Base-by-base conservation (phyloP, 2,113 vertebrate genomes). In the Oenanthe oenanthe region DNA sequence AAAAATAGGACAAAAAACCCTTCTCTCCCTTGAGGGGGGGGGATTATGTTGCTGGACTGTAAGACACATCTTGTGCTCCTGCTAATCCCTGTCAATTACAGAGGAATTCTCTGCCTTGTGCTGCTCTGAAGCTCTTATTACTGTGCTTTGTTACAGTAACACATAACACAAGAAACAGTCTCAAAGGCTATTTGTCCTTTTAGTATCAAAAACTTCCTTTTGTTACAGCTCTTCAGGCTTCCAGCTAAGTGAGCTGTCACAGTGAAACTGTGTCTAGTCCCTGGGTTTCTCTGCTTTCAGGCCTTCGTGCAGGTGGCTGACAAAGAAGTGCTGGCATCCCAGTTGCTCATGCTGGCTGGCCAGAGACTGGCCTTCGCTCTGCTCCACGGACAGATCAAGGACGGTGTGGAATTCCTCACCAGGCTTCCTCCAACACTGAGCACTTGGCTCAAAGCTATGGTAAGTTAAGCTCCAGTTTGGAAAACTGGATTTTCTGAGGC, bases 401-500 rank as follows among this genome's bases (percentile, higher is more conserved):
- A 99, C 7, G 98, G 99, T 19, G 98, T 99, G 99, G 99, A 99
- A 95, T 97, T 99, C 85, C 98, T 99, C 10, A 98, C 98, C 51
- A 97, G 99, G 54, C 98, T 99, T 36, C 98, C 99, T 4, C 98
- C 99, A 22, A 99, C 98, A 0, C 98, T 99, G 25, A 99, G 99
- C 91, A 99, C 99, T 5, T 99, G 99, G 99, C 98, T 99, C 67
- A 99, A 99, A 93, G 99, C 99, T 5, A 99, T 99, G 99, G 99
- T 99, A 89, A 98, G 97, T 92, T 66, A n/a, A 87, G 36, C 29
- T 65, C 2, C 0, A 17, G 20, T 66, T 51, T 32, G 85, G 65
- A 66, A 38, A 76, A n/a, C 3, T 24, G 68, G 25, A 7, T 65
- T 36, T 36, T 36, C 34, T 36, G 34, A 36, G 34, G 34, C 34